Base-by-base conservation (phyloP, 2,113 vertebrate genomes). In the Aptenodytes forsteri region DNA sequence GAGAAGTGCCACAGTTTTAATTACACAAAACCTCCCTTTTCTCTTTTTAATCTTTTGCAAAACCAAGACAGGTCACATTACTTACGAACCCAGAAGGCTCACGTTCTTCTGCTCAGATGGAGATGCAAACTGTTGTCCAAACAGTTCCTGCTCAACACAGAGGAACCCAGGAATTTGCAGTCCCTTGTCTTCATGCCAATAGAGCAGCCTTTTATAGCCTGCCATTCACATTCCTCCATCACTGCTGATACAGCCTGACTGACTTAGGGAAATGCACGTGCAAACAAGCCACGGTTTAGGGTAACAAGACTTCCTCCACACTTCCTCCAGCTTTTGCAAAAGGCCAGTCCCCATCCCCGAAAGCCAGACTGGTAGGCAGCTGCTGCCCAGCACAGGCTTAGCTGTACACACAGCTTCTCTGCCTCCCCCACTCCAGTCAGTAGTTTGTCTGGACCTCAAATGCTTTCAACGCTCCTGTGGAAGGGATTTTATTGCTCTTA, bases 401-500 rank as follows among this genome's bases (percentile, higher is more conserved):
- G n/a, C 42, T 46, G 27, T 10, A 46, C 13, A 47, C 16, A 17
- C 40, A 2, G 14, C 9, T 90, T 55, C 70, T 54, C 30, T 49
- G 42, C 29, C 76, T 87, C 27, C n/a, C 36, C 16, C 0, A 1
- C 13, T 72, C 62, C 58, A 8, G 1, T n/a, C 26, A 42, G 76
- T 17, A 66, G 50, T 22, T 70, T 49, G 14, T 73, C 42, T 49
- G 54, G 70, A 67, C 29, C 59, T 42, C 40, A 54, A n/a, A 58
- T 20, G n/a, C 59, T 71, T 71, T 75, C 44, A 88, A 0, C 16
- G 71, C 27, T 38, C 42, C 32, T 20, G 36, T 49, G 54, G 27
- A 81, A 88, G 62, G 30, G 38, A 56, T n/a, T 58, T 55, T 42
- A 29, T 54, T 67, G 46, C 13, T 97, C 96, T 98, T 96, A 99